Base-by-base conservation (phyloP, 2,797 vertebrate genomes). In the Otolemur crassicaudatus region DNA sequence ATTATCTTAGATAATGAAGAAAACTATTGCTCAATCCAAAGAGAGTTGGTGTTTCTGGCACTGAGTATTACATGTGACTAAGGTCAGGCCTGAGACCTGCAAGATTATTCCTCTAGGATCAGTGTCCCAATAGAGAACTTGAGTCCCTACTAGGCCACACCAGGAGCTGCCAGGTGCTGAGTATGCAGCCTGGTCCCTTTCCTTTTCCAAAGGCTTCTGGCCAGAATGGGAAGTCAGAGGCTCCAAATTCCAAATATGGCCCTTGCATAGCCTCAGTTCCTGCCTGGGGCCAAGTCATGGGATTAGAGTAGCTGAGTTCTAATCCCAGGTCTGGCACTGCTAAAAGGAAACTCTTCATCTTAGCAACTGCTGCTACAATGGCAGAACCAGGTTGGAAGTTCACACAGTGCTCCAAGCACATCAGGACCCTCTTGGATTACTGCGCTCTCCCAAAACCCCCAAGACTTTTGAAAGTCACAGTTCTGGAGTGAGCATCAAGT, bases 1-100 rank as follows among this genome's bases (percentile, higher is more conserved):
- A 90, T 67, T n/a, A 85, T 69, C 46, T 77, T 95, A 37, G 56
- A 86, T 7, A 46, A 29, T 0, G 5, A 56, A 60, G 76, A 56
- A 96, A 75, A 69, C 16, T 53, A 9, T 80, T 73, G 67, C 83
- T 92, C 88, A 76, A 46, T 53, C 83, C 8, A 3, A 65, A 95
- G 34, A 94, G 46, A 82, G 87, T 19, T 87, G 29, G 60, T 83
- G 46, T 91, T 89, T 95, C 94, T 61, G 63, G 69, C 87, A 83
- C 25, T 3, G 13, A 93, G 91, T 43, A 65, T 46, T 65, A 69
- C 81, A 46, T 0, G 3, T 60, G 72, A 85, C 84, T 75, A 89
- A 91, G 53, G 63, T 94, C 90, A 88, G 63, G 20, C 23, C 72
- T 43, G 81, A 93, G 27, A 85, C 49, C 91, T 92, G 56, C 79